Conservation (phyloP, 2,113 vertebrate species). For the Shinisaurus crocodilurus region DNA sequence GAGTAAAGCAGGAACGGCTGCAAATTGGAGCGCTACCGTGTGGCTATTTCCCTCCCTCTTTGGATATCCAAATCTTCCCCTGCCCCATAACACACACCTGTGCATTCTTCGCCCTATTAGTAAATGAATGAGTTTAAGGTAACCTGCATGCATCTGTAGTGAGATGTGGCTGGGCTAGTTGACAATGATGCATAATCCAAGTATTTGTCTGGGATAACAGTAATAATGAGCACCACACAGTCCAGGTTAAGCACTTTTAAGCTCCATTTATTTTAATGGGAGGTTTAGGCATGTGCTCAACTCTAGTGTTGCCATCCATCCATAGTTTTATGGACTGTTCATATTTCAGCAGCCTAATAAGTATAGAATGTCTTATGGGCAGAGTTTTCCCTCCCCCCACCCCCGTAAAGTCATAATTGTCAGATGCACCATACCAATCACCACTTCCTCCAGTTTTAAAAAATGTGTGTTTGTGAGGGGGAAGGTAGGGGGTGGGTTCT, state of each 20-base stretch:
- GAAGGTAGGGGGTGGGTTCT: background rate
- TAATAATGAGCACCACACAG: background rate
- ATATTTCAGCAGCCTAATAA: background rate
- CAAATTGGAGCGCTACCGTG: background rate
- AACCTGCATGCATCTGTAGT: background rate
- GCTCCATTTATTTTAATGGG: slow-evolving; percentile 13
- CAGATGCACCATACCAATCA: background rate
- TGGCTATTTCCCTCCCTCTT: background rate
- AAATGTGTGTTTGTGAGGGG: background rate
- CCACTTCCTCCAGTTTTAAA: background rate
- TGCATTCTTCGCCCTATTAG: background rate
- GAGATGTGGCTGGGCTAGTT: background rate
- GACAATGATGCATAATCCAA: background rate
- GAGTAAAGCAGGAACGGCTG: background rate
- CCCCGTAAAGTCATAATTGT: background rate
- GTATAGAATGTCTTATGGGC: background rate
- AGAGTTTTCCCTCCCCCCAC: background rate
- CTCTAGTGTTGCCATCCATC: background rate
- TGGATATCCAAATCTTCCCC: slow-evolving; percentile 1
- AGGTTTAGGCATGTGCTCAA: background rate
- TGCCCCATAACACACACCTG: background rate
- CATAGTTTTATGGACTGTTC: background rate
- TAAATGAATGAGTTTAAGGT: background rate
- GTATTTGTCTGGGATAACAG: background rate
- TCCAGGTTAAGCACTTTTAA: background rate